phyloP scores from a whole-genome alignment of 2,797 vertebrate species.

The Podarcis lilfordi region DNA sequence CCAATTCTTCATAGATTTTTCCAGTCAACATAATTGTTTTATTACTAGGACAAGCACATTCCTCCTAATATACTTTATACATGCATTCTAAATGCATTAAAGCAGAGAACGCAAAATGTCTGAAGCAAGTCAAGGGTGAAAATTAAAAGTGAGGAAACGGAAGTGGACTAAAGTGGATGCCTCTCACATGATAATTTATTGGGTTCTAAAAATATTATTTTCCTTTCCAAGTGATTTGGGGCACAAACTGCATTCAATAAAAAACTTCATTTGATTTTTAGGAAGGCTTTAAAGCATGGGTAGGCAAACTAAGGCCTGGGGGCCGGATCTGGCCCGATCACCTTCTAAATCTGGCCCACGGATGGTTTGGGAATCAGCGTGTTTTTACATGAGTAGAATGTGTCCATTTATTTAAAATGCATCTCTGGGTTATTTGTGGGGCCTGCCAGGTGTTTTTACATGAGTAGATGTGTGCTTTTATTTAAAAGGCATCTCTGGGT shows the following conservation, averaged over 20 bases:
- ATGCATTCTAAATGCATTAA: slow-evolving; percentile 46
- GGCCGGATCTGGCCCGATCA: too few species aligned
- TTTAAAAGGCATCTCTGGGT: too few species aligned
- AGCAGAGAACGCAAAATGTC: not conserved
- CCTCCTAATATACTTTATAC: slow-evolving; percentile 36
- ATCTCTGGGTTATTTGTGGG: too few species aligned
- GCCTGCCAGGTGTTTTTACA: too few species aligned
- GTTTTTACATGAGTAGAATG: too few species aligned
- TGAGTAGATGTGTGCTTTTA: too few species aligned
- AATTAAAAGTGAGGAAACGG: slow-evolving; percentile 23
- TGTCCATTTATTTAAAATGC: too few species aligned
- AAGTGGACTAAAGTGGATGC: not conserved
- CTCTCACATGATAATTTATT: not conserved
- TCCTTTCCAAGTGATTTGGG: not conserved
- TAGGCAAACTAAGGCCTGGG: too few species aligned
- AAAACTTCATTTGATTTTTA: not conserved
- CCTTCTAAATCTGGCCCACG: too few species aligned
- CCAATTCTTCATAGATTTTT: slow-evolving; percentile 67
- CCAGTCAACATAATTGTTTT: slow-evolving; percentile 60
- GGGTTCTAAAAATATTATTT: not conserved
- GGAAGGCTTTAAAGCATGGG: too few species aligned
- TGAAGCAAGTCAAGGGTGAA: not conserved
- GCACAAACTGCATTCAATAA: not conserved
- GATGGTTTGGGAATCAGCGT: too few species aligned
- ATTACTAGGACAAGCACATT: slow-evolving; percentile 54